A percentile compares a stretch with the other conserved stretches of the same genome.
Evolutionary conservation across 2,797 vertebrate genomes (phyloP).

Genomic region (Halcyon leucocephala): DNA sequence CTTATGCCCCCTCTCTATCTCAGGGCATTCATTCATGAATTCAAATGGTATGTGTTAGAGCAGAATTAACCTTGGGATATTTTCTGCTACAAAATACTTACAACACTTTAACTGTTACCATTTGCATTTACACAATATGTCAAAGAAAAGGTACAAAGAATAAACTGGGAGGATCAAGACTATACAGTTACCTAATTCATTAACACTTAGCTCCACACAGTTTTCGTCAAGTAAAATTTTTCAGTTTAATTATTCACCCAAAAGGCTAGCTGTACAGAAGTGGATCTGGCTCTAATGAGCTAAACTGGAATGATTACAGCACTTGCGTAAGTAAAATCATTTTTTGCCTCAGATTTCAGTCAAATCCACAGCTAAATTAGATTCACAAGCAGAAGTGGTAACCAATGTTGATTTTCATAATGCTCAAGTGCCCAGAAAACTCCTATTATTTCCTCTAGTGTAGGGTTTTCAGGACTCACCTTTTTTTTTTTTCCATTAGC

Average conservation of each 20-base stretch:
- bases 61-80: neutral
- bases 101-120: neutral
- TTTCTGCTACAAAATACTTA: neutral
- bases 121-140: neutral
- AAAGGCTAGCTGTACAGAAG: neutral
- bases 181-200: neutral
- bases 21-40: neutral
- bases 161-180: neutral
- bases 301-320: neutral
- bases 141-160: neutral
- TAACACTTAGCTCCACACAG: neutral
- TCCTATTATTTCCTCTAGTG: neutral
- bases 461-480: neutral
- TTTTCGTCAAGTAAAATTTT: neutral
- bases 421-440: too few species aligned
- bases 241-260: neutral
- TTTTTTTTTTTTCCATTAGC: neutral
- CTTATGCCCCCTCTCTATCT: neutral
- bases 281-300: neutral
- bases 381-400: neutral
- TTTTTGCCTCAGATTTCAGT: neutral
- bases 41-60: neutral
- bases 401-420: neutral
- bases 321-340: neutral
- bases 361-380: neutral